Conservation (phyloP, 2,888 invertebrate species). For the Palloptera scutellata region DNA sequence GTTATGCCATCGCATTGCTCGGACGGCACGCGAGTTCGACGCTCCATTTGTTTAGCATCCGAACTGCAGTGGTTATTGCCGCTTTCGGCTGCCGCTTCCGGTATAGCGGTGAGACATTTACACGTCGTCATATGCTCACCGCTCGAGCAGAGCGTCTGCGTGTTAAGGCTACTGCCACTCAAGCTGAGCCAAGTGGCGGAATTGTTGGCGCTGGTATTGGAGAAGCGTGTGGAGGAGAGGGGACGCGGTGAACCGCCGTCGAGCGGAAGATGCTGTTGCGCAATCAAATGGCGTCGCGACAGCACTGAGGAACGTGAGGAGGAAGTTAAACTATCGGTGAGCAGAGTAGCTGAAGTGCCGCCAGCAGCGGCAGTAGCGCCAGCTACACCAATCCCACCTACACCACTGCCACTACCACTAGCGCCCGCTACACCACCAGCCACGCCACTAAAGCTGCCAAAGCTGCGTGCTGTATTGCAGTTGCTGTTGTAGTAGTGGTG, state of each 20-base stretch:
- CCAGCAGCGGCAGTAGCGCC: constrained; percentile 18
- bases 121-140: constrained; percentile 53
- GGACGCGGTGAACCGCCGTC: constrained; percentile 39
- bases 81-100: constrained; percentile 52
- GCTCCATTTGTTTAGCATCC: constrained; percentile 23
- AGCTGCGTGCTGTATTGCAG: constrained; percentile 1
- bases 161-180: constrained; percentile 55
- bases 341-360: not conserved
- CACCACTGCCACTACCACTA: constrained; percentile 16
- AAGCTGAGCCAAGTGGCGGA: constrained; percentile 55
- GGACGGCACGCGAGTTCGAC: constrained; percentile 31
- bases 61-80: constrained; percentile 11
- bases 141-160: constrained; percentile 47
- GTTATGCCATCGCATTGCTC: constrained; percentile 33
- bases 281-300: constrained; percentile 42
- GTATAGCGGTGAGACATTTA: constrained; percentile 62
- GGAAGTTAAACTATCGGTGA: constrained; percentile 44
- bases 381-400: constrained; percentile 34
- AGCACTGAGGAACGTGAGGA: constrained; percentile 48
- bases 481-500: no score
- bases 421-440: constrained; percentile 32
- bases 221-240: constrained; percentile 43
- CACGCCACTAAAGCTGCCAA: constrained; percentile 28
- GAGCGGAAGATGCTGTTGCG: constrained; percentile 33
- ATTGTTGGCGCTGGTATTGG: constrained; percentile 42